Evolutionary conservation across 2,888 invertebrate species (phyloP), one percentile per base, ranked within the genome.

Genomic region (Drosophila paucipuncta): DNA sequence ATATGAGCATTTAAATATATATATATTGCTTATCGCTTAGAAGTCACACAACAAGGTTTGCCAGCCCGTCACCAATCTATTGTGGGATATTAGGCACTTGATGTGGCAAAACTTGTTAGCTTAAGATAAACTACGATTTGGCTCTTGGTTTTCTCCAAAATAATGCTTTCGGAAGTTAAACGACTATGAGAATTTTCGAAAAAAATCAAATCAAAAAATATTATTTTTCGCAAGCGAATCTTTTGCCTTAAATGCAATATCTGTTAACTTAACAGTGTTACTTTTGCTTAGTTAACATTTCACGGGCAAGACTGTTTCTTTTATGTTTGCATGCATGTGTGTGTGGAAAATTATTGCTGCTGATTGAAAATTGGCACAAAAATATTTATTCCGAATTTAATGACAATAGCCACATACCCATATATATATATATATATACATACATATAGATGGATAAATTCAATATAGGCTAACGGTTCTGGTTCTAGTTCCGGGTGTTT

Each of bases 21-120:
- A 39, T 30, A 52, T 18, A 41, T 57, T 22, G 35, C 68, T 68
- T 68, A 68, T 68, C 68, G 52, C 35, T 50, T 33, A 22, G 33
- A 35, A 50, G 69, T 57, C 33, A 41, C 31, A 50, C 33, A 39
- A 41, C n/a, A 41, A 50, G 57, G 58, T 13, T 13, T 58, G 25
- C 30, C 28, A 37, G 11, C 16, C n/a, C 18, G 41, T 10, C 39
- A 35, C 2, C 28, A 57, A 52, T 43, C 11, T 68, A 49, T 33
- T 50, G 41, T 68, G 68, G 55, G 31, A 18, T 33, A n/a, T 28
- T n/a, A 22, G 13, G 37, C 65, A 31, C 11, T n/a, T 64, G 37
- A 30, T 31, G 37, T 25, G 64, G 9, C 37, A 25, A 4, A 31
- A 18, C 22, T 7, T 4, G 28, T 11, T 35, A 9, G 18, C 30